These are phyloP conservation scores for Aplochiton taeniatus DNA, from an alignment of 2,797 vertebrate species.

Conservation along the genomic window DNA sequence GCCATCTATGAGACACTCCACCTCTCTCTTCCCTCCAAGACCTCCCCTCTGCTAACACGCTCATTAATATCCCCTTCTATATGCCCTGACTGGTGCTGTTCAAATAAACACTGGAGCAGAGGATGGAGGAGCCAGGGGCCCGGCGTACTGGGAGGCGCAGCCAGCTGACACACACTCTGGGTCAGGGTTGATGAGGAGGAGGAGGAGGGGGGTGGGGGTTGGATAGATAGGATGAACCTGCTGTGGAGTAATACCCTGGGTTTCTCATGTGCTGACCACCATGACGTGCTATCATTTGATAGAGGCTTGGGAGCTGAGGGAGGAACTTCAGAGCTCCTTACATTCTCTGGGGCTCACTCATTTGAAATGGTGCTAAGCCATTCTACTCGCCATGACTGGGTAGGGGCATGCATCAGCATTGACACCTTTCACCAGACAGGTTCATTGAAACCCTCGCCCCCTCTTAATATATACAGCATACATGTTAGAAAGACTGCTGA, in stretches of 20 bases:
- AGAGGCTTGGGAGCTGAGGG: background rate
- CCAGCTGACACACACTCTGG: background rate
- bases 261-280: background rate
- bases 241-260: constrained; percentile 4
- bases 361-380: background rate
- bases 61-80: constrained; percentile 72
- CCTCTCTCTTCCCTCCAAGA: constrained; percentile 27
- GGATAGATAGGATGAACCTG: constrained; percentile 18
- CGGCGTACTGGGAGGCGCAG: constrained; percentile 38
- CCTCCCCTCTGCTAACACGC: constrained; percentile 53
- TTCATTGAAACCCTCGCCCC: no score
- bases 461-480: no score
- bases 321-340: background rate
- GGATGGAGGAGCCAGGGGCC: constrained; percentile 30
- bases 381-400: background rate
- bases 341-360: background rate
- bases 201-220: constrained; percentile 3
- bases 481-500: background rate
- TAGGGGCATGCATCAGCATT: no score
- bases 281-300: background rate
- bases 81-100: constrained; percentile 54
- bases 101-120: constrained; percentile 68
- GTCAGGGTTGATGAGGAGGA: constrained; percentile 31
- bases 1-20: no score
- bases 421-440: background rate